Evolutionary conservation across 2,797 vertebrate species (phyloP), one percentile per base, ranked within the genome.

Genomic region (Margarornis squamiger): DNA sequence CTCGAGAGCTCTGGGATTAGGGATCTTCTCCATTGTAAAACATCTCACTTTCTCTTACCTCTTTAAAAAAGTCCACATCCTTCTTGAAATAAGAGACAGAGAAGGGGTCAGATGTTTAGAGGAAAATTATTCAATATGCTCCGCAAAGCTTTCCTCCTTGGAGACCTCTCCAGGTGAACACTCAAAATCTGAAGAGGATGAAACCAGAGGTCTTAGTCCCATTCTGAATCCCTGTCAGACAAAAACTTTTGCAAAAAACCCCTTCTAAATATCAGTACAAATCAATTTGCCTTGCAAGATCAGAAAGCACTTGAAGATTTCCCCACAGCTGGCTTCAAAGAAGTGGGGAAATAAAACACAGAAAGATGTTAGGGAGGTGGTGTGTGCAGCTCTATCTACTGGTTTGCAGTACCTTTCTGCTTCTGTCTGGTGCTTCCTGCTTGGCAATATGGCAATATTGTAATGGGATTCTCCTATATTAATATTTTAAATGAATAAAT

Each of bases 401-500:
- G 2, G 21, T 62, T 38, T 94, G 46, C 55, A 70, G 55, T 68
- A 51, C 14, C 4, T 63, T 93, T 73, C 58, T 88, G 43, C 55
- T 86, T 55, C 82, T 81, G 22, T 15, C 66, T 91, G 22, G 19
- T 66, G 59, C 85, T 59, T 91, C 70, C 76, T 75, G 49, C 66
- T 48, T 75, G 58, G 68, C 89, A 83, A 51, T 85, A 80, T 58
- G 54, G 73, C 93, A 88, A 51, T 86, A 72, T 52, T 83, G 63
- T 82, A 91, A 91, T 88, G 67, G 83, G 88, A 96, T 96, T 95
- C 88, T 95, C 90, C 88, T 71, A 27, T 90, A 92, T 92, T 93
- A 95, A 96, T 96, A 96, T 96, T 97, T 97, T 84, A 96, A 93
- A 90, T 18, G 76, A 92, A 96, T 95, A 95, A 97, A 95, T 96